A percentile compares a stretch with the other conserved stretches of the same genome.
Conservation (phyloP, 2,797 vertebrate species). For the Chaenodraco wilsoni region DNA sequence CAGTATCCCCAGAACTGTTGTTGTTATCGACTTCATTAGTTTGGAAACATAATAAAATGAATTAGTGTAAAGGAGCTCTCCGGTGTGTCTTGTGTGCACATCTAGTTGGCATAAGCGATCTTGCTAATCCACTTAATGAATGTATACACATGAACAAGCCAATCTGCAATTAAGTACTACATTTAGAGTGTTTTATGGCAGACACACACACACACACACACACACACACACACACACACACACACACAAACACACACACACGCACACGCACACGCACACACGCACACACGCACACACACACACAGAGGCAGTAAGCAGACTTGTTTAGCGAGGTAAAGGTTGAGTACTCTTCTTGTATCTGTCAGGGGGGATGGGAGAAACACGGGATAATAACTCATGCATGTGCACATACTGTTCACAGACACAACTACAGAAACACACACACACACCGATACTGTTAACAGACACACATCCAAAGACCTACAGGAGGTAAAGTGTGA, state of each 20-base stretch:
- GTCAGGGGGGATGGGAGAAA: conserved; percentile 51
- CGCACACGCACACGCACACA: too few relatives aligned
- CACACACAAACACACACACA: neutral
- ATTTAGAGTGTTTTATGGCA: conserved; percentile 50
- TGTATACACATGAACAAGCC: conserved; percentile 58
- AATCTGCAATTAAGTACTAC: conserved; percentile 50
- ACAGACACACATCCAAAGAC: conserved; percentile 1
- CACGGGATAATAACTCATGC: conserved; percentile 34
- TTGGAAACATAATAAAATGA: conserved; percentile 34
- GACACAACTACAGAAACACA: conserved; percentile 18
- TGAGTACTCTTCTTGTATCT: conserved; percentile 56
- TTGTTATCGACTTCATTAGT: conserved; percentile 24
- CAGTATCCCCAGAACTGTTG: neutral
- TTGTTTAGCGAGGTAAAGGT: conserved; percentile 50
- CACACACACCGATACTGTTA: conserved; percentile 12
- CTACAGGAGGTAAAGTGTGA: conserved; percentile 43
- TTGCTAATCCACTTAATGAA: conserved; percentile 66
- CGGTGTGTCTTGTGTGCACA: conserved; percentile 31
- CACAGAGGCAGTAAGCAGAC: conserved; percentile 57
- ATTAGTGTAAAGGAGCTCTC: conserved; percentile 32
- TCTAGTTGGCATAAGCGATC: conserved; percentile 42
- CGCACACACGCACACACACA: conserved; percentile 7
- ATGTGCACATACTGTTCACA: conserved; percentile 5
- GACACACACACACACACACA: conserved; percentile 1
- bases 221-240: neutral